These are phyloP conservation scores for Pomacea maculata DNA, from an alignment of 1,140 invertebrate genomes.

Conservation along the genomic window DNA sequence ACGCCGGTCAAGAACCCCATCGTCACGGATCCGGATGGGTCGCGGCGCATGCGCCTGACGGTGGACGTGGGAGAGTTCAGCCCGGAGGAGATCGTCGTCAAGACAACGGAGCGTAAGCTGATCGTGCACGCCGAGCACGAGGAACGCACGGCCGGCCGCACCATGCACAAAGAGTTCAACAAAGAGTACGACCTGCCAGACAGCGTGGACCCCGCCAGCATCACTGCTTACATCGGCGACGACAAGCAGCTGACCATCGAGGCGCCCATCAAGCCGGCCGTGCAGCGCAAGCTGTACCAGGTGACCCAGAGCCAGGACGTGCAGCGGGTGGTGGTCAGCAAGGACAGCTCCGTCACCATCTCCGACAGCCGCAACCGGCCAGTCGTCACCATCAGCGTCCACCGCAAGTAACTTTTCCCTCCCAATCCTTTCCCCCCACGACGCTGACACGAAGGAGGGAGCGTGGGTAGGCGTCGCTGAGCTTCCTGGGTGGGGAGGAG, in stretches of 20 bases:
- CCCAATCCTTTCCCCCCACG: too few species aligned
- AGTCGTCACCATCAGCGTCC: slow-evolving; percentile 59
- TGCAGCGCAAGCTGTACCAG: slow-evolving; percentile 49
- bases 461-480: too few species aligned
- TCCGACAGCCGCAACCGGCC: slow-evolving; percentile 53
- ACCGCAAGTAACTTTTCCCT: slow-evolving; percentile 28
- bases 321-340: slow-evolving; percentile 54
- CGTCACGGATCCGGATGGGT: slow-evolving; percentile 59
- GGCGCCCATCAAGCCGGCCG: slow-evolving; percentile 57
- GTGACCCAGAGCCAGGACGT: slow-evolving; percentile 59
- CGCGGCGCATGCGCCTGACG: slow-evolving; percentile 53
- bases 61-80: slow-evolving; percentile 61
- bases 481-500: too few species aligned
- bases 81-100: slow-evolving; percentile 62
- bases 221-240: slow-evolving; percentile 61
- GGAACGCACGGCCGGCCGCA: slow-evolving; percentile 57
- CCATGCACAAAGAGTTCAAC: slow-evolving; percentile 63
- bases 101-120: slow-evolving; percentile 61
- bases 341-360: slow-evolving; percentile 58
- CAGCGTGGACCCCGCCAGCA: slow-evolving; percentile 60
- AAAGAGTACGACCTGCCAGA: slow-evolving; percentile 65
- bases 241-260: slow-evolving; percentile 62
- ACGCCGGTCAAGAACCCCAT: slow-evolving; percentile 60
- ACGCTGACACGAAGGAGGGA: too few species aligned
- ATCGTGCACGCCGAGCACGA: slow-evolving; percentile 63